Base-by-base conservation (phyloP, 2,888 invertebrate species). In the Cacoxenus indagator region DNA sequence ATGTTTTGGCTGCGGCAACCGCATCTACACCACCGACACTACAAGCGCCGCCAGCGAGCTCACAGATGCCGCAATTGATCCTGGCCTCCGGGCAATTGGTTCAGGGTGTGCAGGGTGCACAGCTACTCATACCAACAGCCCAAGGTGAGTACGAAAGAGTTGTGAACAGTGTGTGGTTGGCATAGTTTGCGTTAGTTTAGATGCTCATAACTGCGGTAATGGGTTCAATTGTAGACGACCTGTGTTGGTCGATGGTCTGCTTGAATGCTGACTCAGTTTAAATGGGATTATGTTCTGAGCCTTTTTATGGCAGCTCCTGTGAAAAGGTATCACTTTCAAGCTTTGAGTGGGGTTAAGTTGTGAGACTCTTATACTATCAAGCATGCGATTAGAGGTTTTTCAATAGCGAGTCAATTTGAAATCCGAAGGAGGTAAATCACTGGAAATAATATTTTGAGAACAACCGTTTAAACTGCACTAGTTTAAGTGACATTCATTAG, bases 71-170 rank as follows among this genome's bases (percentile, higher is more conserved):
- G 71, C 96, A 96, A 89, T 92, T 96, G 81, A 95, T 96, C 86
- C 90, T 96, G 78, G 96, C 96, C 71, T 96, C 96, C 70, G 96
- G 96, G 67, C 96, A 96, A 89, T 91, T 96, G 85, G 94, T 96
- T 70, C 96, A 96, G 88, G 96, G 96, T 76, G 96, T 96, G 79
- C 96, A 96, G 89, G 96, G 96, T 14, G 96, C 96, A 59, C 97
- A 97, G 87, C 91, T 98, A 69, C 92, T 97, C 82, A 97, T 98
- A 89, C 97, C 97, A 65, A 97, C 97, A 67, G 96, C 97, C 73
- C 96, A 96, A 92, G 96, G 96, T 96, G 89, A 86, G 78, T 46
- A 26, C 17, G 22, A 43, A 43, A 43, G 9, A 43, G n/a, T n/a
- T n/a, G n/a, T n/a, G n/a, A n/a, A n/a, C n/a, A n/a, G n/a, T 45